Percentiles rank a stretch among this genome's conserved stretches.
Evolutionary conservation across 2,888 invertebrate species (phyloP).

Genomic region (Parnassius mnemosyne): DNA sequence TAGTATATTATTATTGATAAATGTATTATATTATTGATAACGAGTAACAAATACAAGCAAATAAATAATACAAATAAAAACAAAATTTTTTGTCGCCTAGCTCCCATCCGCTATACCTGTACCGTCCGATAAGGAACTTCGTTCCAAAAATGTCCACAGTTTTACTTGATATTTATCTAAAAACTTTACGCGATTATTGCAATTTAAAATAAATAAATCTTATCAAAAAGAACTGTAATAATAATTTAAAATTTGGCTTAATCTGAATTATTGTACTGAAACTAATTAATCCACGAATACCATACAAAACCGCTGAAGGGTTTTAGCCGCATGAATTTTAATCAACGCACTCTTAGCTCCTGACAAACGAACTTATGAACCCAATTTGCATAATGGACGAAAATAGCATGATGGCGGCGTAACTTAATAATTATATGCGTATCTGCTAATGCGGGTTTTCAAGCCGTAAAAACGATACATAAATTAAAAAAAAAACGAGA

Average conservation of each 20-base stretch:
- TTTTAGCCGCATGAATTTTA: conserved; percentile 25
- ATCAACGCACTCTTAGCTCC: conserved; percentile 25
- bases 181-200: too few relatives aligned
- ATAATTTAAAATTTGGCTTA: neutral
- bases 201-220: neutral
- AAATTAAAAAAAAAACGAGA: too few relatives aligned
- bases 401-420: conserved; percentile 19
- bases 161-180: too few relatives aligned
- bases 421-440: conserved; percentile 11
- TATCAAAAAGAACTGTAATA: neutral
- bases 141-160: too few relatives aligned
- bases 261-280: conserved; percentile 18
- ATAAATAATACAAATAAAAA: too few relatives aligned
- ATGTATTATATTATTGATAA: too few relatives aligned
- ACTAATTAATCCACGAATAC: conserved; percentile 19
- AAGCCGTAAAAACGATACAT: too few relatives aligned
- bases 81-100: too few relatives aligned
- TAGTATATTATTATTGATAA: too few relatives aligned
- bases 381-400: conserved; percentile 25
- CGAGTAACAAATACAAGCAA: too few relatives aligned
- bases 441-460: neutral
- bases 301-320: conserved; percentile 21
- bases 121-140: too few relatives aligned
- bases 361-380: conserved; percentile 25
- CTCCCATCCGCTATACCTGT: too few relatives aligned